Evolutionary conservation across 2,888 invertebrate genomes (phyloP).

Genomic region (Nebria salina): DNA sequence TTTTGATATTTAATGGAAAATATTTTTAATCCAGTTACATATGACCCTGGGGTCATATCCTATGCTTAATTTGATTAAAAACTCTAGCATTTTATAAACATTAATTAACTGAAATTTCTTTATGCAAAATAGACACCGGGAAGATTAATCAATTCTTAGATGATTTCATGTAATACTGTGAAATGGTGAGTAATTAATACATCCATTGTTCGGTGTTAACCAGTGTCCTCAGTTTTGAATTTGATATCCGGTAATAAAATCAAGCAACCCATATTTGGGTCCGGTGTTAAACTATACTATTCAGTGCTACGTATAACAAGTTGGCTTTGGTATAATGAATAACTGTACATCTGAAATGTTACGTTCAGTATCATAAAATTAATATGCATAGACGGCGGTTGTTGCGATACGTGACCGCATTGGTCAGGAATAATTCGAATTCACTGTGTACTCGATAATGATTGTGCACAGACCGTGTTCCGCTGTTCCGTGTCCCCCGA

Average conservation of each 20-base stretch:
- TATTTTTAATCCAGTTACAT: slow-evolving; percentile 11
- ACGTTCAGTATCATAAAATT: not conserved
- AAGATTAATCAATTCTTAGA: not conserved
- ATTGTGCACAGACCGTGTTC: not conserved
- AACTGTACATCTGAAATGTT: not conserved
- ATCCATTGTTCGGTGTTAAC: no score
- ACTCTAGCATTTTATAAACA: not conserved
- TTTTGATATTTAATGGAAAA: not conserved
- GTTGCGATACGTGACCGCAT: not conserved
- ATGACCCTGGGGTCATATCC: not conserved
- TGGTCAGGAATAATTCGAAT: not conserved
- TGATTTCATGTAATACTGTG: not conserved
- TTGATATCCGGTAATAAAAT: slow-evolving; percentile 1
- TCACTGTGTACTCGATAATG: not conserved
- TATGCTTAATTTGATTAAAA: slow-evolving; percentile 10
- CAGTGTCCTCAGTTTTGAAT: not conserved
- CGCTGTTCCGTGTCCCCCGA: not conserved
- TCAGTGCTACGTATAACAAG: not conserved
- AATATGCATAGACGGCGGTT: not conserved
- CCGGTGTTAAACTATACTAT: not conserved
- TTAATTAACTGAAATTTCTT: slow-evolving; percentile 5
- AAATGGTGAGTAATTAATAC: no score
- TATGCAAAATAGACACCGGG: not conserved
- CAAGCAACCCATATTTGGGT: not conserved
- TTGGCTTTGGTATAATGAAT: not conserved